Evolutionary conservation across 2,888 invertebrate species (phyloP).

Genomic region (Phrixothrix hirtus): DNA sequence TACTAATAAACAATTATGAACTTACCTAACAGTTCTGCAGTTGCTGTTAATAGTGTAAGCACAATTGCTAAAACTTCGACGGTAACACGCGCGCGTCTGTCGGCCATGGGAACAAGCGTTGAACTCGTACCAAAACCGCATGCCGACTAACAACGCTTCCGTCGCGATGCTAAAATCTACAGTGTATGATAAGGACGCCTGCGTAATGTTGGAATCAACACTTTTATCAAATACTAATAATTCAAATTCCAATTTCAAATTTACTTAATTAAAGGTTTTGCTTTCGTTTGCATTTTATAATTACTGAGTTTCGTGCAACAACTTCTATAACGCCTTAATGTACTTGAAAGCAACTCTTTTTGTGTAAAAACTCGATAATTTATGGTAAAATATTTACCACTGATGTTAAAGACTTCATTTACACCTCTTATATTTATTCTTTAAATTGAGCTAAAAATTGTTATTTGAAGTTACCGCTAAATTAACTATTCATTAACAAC

Average conservation of each 20-base stretch:
- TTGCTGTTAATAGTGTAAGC: conserved; percentile 34
- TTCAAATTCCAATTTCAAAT: conserved; percentile 16
- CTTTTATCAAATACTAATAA: conserved; percentile 26
- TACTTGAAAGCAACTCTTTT: too few species aligned
- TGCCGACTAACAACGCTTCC: conserved; percentile 31
- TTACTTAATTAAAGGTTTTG: too few species aligned
- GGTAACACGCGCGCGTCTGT: conserved; percentile 40
- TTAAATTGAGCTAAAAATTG: conserved; percentile 13
- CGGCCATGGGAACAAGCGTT: conserved; percentile 38
- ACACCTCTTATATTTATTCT: conserved; percentile 21
- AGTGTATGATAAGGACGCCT: conserved; percentile 30
- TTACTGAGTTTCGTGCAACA: too few species aligned
- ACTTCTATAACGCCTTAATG: too few species aligned
- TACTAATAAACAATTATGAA: conserved; percentile 5
- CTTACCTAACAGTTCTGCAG: conserved; percentile 36
- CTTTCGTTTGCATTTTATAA: too few species aligned
- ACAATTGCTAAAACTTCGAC: conserved; percentile 38
- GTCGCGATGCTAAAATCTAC: conserved; percentile 28
- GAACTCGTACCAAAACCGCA: conserved; percentile 28
- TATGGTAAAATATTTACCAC: conserved; percentile 22
- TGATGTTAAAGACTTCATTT: conserved; percentile 18
- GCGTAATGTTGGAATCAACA: conserved; percentile 30
- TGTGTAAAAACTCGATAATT: conserved; percentile 11
- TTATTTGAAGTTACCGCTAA: too few species aligned
- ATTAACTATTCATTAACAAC: too few species aligned